phyloP scores from a whole-genome alignment of 1,140 invertebrate genomes.

The Sycophaga agraensis region DNA sequence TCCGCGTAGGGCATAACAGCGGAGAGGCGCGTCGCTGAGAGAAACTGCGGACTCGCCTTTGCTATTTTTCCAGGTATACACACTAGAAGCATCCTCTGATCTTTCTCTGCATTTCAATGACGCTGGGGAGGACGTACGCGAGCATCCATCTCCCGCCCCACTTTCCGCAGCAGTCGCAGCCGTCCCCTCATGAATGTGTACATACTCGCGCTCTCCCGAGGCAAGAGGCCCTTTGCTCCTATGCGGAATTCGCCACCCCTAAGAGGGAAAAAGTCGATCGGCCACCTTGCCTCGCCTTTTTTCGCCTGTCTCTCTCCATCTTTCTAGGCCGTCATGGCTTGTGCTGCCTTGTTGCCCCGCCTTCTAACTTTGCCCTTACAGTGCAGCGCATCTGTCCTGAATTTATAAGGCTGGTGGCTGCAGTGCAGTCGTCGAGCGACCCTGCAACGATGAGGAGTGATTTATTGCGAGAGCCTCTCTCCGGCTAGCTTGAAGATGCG shows the following conservation, averaged over 20 bases:
- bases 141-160: background rate
- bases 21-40: background rate
- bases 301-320: too few species aligned
- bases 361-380: too few species aligned
- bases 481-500: too few species aligned
- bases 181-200: background rate
- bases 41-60: background rate
- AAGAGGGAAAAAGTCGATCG: background rate
- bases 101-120: background rate
- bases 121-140: background rate
- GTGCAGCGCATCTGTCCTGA: too few species aligned
- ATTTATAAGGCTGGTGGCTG: too few species aligned
- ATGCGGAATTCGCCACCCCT: background rate
- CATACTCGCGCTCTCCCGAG: background rate
- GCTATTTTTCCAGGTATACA: background rate
- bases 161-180: background rate
- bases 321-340: too few species aligned
- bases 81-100: background rate
- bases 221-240: background rate
- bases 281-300: background rate
- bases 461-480: too few species aligned
- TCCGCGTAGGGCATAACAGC: too few species aligned
- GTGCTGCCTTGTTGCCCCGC: too few species aligned
- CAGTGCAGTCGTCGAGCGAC: too few species aligned
- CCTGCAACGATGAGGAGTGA: too few species aligned